Percentiles rank a stretch among this genome's conserved stretches.
Conservation (phyloP, 1,140 invertebrate genomes). For the Monomorium pharaonis region DNA sequence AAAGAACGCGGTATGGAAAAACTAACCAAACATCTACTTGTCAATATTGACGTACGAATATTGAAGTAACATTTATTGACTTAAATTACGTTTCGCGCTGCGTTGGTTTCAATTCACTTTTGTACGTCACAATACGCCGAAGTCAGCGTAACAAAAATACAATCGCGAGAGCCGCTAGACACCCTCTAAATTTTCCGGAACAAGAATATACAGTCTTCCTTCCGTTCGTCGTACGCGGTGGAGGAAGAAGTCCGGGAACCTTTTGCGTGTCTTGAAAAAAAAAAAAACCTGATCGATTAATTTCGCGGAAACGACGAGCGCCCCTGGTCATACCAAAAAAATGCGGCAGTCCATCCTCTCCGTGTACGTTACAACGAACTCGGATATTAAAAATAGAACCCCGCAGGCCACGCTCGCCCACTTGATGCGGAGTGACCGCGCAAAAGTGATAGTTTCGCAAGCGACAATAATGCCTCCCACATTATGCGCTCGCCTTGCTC, state of each 20-base stretch:
- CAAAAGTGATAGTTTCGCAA: constrained; percentile 37
- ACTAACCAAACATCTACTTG: neutral
- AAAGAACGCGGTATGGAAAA: neutral
- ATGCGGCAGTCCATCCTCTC: neutral
- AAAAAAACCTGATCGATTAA: neutral
- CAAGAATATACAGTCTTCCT: neutral
- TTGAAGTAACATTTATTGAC: neutral
- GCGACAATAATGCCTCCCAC: neutral
- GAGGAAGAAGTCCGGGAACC: neutral
- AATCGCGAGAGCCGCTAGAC: neutral
- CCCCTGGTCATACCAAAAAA: neutral
- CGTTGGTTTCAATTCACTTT: neutral
- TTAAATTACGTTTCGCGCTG: neutral
- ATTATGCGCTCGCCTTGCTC: neutral
- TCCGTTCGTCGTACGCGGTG: neutral
- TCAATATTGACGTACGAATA: neutral
- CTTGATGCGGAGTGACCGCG: neutral
- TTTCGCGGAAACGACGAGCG: neutral
- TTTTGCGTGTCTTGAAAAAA: neutral
- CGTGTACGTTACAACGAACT: constrained; percentile 31
- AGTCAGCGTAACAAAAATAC: neutral
- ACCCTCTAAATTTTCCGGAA: neutral
- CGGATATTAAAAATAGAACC: constrained; percentile 16
- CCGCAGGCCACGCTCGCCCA: neutral
- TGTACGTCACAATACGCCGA: neutral